A percentile compares a stretch with the other conserved stretches of the same genome.
Conservation (phyloP, 2,113 vertebrate genomes). For the Rissa tridactyla region DNA sequence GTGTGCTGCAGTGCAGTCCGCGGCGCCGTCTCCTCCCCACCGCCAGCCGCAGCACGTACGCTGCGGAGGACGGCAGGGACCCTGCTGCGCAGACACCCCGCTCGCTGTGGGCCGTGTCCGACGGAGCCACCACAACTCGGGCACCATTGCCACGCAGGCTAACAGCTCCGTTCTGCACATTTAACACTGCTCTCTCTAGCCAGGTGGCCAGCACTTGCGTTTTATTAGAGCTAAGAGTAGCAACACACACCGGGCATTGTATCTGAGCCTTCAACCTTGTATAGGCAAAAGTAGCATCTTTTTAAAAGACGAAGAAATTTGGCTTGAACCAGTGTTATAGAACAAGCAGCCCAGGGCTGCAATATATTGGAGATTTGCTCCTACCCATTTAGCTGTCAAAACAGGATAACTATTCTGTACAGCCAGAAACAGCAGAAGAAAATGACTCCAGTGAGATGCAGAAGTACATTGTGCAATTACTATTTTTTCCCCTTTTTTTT, state of each 20-base stretch:
- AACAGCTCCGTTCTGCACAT: fast-evolving
- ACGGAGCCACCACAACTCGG: background rate
- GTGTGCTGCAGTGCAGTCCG: conserved; percentile 83
- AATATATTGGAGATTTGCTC: background rate
- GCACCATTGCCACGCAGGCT: background rate
- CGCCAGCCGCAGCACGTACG: conserved; percentile 80
- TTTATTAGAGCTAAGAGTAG: background rate
- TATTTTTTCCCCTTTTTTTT: no score
- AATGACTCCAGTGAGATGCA: background rate
- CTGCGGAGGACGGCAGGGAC: conserved; percentile 76
- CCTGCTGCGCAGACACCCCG: background rate
- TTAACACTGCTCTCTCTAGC: background rate
- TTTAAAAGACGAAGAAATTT: background rate
- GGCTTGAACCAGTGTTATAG: fast-evolving
- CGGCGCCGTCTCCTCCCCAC: conserved; percentile 74
- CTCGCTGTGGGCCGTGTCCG: background rate
- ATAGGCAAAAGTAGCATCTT: background rate
- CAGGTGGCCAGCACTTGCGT: background rate
- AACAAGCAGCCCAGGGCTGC: background rate
- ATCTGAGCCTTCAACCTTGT: background rate
- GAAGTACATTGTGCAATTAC: background rate
- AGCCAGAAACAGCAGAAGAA: background rate
- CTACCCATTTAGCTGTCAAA: background rate
- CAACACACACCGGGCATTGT: fast-evolving
- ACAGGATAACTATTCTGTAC: background rate